Conservation (phyloP, 2,797 vertebrate genomes). For the Varecia variegata region DNA sequence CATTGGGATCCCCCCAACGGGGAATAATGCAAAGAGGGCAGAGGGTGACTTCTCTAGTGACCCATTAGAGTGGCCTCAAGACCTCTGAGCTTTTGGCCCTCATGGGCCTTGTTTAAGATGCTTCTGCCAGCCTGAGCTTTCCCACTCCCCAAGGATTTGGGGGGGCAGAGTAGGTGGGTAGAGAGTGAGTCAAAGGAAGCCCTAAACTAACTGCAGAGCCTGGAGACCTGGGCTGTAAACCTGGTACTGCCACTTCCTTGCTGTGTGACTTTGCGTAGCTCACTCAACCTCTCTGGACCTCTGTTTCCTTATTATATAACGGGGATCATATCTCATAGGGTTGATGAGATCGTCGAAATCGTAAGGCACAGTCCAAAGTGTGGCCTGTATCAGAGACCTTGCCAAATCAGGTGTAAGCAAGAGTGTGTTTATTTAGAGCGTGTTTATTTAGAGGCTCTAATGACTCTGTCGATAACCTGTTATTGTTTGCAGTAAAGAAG, state of each 20-base stretch:
- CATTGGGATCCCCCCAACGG: fast-evolving
- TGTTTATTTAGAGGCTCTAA: neutral
- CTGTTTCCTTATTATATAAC: neutral
- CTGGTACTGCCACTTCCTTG: neutral
- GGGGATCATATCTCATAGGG: no score
- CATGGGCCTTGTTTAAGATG: neutral
- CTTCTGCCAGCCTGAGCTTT: neutral
- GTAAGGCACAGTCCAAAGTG: neutral
- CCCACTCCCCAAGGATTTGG: neutral
- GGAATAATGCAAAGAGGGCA: neutral
- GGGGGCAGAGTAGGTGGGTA: neutral
- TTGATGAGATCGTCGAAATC: neutral
- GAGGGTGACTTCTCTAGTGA: neutral
- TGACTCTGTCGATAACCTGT: neutral
- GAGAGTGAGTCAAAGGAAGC: neutral
- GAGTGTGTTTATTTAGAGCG: neutral
- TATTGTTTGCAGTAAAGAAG: neutral
- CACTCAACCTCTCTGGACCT: neutral
- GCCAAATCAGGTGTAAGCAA: neutral
- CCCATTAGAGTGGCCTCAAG: neutral
- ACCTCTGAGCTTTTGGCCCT: neutral
- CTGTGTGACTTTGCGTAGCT: neutral
- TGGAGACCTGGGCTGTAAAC: neutral
- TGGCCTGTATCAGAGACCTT: neutral
- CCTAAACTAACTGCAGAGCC: neutral